Evolutionary conservation across 1,140 invertebrate species (phyloP).

Genomic region (Drosophila neocordata): DNA sequence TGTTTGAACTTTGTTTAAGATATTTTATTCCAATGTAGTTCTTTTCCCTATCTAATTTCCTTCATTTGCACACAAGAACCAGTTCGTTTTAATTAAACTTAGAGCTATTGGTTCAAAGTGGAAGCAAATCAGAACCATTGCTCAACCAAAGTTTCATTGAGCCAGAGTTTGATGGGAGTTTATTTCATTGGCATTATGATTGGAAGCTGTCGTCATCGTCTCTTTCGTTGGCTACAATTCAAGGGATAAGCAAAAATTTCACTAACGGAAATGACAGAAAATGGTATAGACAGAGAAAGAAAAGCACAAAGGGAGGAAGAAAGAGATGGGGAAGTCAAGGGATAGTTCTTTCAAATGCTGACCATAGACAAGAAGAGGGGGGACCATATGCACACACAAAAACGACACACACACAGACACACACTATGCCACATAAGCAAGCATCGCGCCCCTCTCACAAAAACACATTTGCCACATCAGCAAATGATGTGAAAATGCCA

Average conservation of each 20-base stretch:
- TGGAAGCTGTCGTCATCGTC: constrained; percentile 51
- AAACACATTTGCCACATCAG: constrained; percentile 77
- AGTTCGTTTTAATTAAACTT: constrained; percentile 26
- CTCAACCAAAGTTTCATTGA: background rate
- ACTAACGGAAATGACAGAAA: constrained; percentile 58
- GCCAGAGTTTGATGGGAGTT: background rate
- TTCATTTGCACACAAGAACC: too few species aligned
- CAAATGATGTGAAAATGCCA: constrained; percentile 81
- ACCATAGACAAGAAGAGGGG: constrained; percentile 34
- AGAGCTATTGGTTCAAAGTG: background rate
- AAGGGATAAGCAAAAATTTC: constrained; percentile 57
- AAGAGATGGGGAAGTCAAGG: constrained; percentile 8
- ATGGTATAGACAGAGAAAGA: background rate
- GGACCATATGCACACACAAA: constrained; percentile 23
- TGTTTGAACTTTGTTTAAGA: too few species aligned
- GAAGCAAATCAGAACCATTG: too few species aligned
- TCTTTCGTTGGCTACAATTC: constrained; percentile 30
- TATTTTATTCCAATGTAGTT: too few species aligned
- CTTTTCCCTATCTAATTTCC: too few species aligned
- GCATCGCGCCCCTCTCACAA: constrained; percentile 26
- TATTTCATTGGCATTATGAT: constrained; percentile 75
- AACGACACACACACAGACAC: constrained; percentile 15
- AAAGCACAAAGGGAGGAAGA: constrained; percentile 2
- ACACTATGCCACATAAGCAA: constrained; percentile 17
- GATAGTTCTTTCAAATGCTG: constrained; percentile 40